Base-by-base conservation (phyloP, 2,888 invertebrate genomes). In the Lapara coniferarum region DNA sequence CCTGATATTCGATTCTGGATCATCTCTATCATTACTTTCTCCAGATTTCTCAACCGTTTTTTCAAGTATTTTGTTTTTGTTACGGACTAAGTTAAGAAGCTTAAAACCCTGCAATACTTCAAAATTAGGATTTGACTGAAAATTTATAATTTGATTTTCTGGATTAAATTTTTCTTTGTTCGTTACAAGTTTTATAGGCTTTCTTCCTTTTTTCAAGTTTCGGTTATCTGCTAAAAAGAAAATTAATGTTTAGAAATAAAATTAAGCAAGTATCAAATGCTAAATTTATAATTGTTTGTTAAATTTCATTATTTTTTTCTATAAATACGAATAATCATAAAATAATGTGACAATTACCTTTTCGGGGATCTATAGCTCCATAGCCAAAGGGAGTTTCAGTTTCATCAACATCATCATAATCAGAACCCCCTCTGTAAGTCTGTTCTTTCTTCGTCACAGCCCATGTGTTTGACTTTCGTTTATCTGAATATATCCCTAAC, bases 81-180 rank as follows among this genome's bases (percentile, higher is more conserved):
- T 85, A 66, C 79, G 80, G 51, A 82, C 78, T 71, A 92, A 82
- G 77, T 92, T 91, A 30, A 89, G 78, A 1, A 93, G 84, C 81
- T 92, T 93, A 73, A 91, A 93, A 37, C 89, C 89, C 81, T 90
- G 85, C 55, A 93, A 74, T 5, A 91, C 89, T 75, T 90, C 87
- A 69, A 92, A 93, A 76, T 92, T 86, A 56, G 92, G 93, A 58
- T 88, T 88, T 0, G 92, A 86, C 66, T 89, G 88, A 67, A 88
- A 92, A 71, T 78, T 88, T 30, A 92, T 83, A 2, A 87, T 87
- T 71, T 87, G 86, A 69, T 86, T 89, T 75, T 87, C 87, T 8
- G 82, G 77, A 59, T 84, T 76, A 56, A 81, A 79, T 7, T 72
- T 70, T 68, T 87, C 84, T 13, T 82, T 83, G 10, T 83, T 78